phyloP scores from a whole-genome alignment of 2,113 vertebrate genomes.

The Chionodraco myersi region DNA sequence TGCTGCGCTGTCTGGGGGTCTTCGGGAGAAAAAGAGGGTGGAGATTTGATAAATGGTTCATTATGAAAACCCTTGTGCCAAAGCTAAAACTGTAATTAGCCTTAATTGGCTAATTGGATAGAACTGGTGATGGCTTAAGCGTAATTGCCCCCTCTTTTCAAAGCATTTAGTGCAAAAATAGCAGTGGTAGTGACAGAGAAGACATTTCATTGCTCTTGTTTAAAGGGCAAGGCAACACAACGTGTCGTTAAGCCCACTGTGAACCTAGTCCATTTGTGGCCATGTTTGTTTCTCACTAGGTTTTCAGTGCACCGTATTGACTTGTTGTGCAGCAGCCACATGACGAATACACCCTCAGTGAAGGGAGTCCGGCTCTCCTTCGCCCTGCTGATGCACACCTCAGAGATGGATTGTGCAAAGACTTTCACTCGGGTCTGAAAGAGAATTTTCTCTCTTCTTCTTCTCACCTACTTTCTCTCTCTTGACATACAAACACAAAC shows the following conservation, averaged over 20 bases:
- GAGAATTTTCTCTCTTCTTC: conserved; percentile 43
- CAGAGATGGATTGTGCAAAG: conserved; percentile 34
- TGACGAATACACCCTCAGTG: conserved; percentile 36
- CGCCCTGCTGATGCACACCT: conserved; percentile 37
- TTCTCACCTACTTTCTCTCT: not conserved
- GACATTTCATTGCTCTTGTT: conserved; percentile 2
- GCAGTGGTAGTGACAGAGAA: conserved; percentile 22
- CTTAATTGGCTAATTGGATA: conserved; percentile 81
- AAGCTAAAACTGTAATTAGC: conserved; percentile 81
- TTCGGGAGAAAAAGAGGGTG: conserved; percentile 55
- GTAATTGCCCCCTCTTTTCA: conserved; percentile 63
- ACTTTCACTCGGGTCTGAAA: conserved; percentile 47
- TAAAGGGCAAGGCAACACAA: not conserved
- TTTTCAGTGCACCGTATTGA: not conserved
- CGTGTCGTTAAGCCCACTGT: not conserved
- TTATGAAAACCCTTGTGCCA: conserved; percentile 79
- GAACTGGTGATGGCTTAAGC: conserved; percentile 73
- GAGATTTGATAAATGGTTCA: conserved; percentile 78
- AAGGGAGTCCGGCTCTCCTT: conserved; percentile 19
- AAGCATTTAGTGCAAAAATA: conserved; percentile 48
- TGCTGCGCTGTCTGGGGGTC: conserved; percentile 57
- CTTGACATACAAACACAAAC: conserved; percentile 54
- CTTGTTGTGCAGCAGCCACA: conserved; percentile 35
- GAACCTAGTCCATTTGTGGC: not conserved
- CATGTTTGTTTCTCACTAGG: conserved; percentile 9